Evolutionary conservation across 2,113 vertebrate genomes (phyloP).

Genomic region (Proteles cristata): DNA sequence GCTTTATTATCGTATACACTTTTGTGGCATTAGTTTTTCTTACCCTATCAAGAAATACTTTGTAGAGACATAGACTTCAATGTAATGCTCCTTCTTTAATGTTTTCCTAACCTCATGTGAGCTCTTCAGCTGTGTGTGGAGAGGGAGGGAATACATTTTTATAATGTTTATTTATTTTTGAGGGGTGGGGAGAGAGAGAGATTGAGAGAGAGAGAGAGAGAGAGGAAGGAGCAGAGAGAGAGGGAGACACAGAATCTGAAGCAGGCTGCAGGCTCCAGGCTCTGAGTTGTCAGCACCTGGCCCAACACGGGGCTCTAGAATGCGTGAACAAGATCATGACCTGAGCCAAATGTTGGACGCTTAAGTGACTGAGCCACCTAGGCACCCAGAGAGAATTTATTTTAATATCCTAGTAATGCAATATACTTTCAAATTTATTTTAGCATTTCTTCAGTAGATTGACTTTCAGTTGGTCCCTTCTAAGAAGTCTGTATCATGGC

Average conservation of each 20-base stretch:
- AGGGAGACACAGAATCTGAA: too few relatives aligned
- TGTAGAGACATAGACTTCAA: background rate
- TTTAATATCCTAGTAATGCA: background rate
- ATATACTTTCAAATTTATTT: background rate
- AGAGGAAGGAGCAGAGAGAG: too few relatives aligned
- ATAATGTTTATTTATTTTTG: too few relatives aligned
- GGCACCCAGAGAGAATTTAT: background rate
- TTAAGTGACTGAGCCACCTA: too few relatives aligned
- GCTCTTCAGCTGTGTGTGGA: background rate
- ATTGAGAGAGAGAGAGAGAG: too few relatives aligned
- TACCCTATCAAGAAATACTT: background rate
- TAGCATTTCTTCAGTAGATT: background rate
- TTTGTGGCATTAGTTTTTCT: background rate
- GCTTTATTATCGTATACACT: background rate
- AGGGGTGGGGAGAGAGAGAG: too few relatives aligned
- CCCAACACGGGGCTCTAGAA: too few relatives aligned
- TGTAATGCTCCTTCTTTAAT: background rate
- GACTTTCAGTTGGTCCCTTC: conserved; percentile 27
- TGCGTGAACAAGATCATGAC: too few relatives aligned
- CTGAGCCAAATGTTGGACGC: too few relatives aligned
- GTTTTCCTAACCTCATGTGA: background rate
- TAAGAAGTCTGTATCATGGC: background rate
- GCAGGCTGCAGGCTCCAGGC: too few relatives aligned
- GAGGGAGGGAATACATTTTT: background rate
- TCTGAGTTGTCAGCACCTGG: too few relatives aligned